Base-by-base conservation (phyloP, 2,797 vertebrate genomes). In the Myoxocephalus aenaeus region DNA sequence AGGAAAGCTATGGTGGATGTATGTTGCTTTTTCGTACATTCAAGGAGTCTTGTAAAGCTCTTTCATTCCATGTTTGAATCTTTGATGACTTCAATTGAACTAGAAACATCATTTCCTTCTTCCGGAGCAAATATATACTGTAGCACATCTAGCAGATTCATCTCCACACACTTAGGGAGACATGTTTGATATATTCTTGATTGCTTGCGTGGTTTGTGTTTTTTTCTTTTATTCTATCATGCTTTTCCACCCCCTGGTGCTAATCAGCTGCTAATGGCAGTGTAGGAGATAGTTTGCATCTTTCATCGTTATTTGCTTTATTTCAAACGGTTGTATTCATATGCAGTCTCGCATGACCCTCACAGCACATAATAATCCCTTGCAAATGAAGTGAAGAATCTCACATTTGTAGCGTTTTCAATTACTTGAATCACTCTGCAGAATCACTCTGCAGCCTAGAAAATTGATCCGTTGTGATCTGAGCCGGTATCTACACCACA, bases 381-480 rank as follows among this genome's bases (percentile, higher is more conserved):
- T 71, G 50, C 44, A 79, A 80, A 82, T 77, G 9, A 70, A 72
- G 44, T 18, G 14, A 79, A 63, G 29, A 53, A 20, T 46, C 18
- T 56, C 42, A 65, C 46, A 80, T 51, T 46, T 17, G 29, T 40
- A 42, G 22, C 25, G 7, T 59, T 77, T 83, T 59, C 44, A 63
- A 13, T 77, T 18, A 62, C 57, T 80, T 78, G 53, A 77, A 73
- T 78, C 65, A 61, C 46, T 38, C 27, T 6, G 61, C 36, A 46
- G 59, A 51, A 81, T 82, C 70, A 73, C n/a, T n/a, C n/a, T n/a
- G n/a, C n/a, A n/a, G 44, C 58, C 53, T 61, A 48, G 29, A 73
- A 79, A 75, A 82, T 70, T 22, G 76, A 87, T 80, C 65, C 0
- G 10, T 27, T 57, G 36, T 62, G 77, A 75, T 76, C 22, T 20